Base-by-base conservation (phyloP, 2,113 vertebrate species). In the Nothocercus nigrocapillus region DNA sequence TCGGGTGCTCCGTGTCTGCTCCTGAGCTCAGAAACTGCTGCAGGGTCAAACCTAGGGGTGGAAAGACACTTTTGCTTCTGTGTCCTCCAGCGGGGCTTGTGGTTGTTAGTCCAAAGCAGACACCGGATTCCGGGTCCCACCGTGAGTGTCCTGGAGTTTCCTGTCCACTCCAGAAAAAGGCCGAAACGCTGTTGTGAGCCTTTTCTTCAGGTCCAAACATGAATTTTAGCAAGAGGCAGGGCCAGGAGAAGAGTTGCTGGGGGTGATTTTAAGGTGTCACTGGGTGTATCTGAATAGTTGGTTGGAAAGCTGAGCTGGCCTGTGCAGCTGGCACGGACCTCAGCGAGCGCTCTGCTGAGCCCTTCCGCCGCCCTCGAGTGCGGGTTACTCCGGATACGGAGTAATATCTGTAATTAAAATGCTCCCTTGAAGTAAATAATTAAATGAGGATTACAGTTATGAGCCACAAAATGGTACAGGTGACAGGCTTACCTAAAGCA, bases 401-500 rank as follows among this genome's bases (percentile, higher is more conserved):
- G 25, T 87, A 84, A 90, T 93, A 89, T n/a, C 75, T 22, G 14
- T 90, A 95, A 96, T 94, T 89, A 95, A 97, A 96, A 69, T 86
- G 54, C 25, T 89, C 40, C 47, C 88, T 94, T 85, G 69, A 93
- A 96, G 69, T 91, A 97, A 97, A 97, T 95, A 96, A 95, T 95
- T 96, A 95, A 96, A 95, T 83, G 84, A 85, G 24, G 77, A 91
- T 95, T 96, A 77, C 49, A 51, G 13, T 94, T 92, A 96, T 63
- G 89, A 96, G 77, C 73, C 62, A 66, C 85, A n/a, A 75, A 95
- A 82, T 76, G 85, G 88, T 80, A 70, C 38, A 93, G 90, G 70
- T 90, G 83, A 85, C 42, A 85, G 47, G 68, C 53, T 94, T 96
- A 68, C 83, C 63, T 95, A 94, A 93, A 92, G 75, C 73, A 85